These are phyloP conservation scores for Amblyopsis hoosieri DNA, from an alignment of 2,797 vertebrate genomes.

Conservation along the genomic window DNA sequence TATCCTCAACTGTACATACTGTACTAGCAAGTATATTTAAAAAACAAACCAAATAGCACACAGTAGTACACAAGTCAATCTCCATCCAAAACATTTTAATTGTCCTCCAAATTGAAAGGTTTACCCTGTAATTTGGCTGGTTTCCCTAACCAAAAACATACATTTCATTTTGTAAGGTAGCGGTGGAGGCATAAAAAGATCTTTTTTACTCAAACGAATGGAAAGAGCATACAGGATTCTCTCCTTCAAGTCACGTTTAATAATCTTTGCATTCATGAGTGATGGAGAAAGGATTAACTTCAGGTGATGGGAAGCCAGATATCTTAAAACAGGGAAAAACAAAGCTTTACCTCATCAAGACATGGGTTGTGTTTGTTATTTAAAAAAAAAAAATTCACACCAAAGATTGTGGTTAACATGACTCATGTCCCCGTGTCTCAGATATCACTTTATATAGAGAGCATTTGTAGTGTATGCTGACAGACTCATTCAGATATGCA, in stretches of 20 bases:
- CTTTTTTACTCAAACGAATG: slow-evolving; percentile 47
- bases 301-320: no score
- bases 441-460: slow-evolving; percentile 43
- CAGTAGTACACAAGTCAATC: slow-evolving; percentile 65
- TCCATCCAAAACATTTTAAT: slow-evolving; percentile 78
- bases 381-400: slow-evolving; percentile 52
- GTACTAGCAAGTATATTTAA: slow-evolving; percentile 33
- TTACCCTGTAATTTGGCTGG: slow-evolving; percentile 71
- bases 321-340: not conserved
- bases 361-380: slow-evolving; percentile 40
- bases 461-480: slow-evolving; percentile 70
- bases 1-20: no score
- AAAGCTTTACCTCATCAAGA: slow-evolving; percentile 44
- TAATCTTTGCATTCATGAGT: slow-evolving; percentile 70
- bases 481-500: slow-evolving; percentile 59
- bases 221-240: slow-evolving; percentile 64
- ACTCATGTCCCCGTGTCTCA: slow-evolving; percentile 29
- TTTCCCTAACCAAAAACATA: slow-evolving; percentile 68
- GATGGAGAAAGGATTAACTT: slow-evolving; percentile 64
- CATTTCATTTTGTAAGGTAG: slow-evolving; percentile 75
- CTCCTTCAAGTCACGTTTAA: slow-evolving; percentile 67
- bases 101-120: slow-evolving; percentile 72
- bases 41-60: slow-evolving; percentile 49
- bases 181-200: slow-evolving; percentile 69
- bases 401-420: slow-evolving; percentile 5